Base-by-base conservation (phyloP, 2,888 invertebrate genomes). In the Lottia scabra region DNA sequence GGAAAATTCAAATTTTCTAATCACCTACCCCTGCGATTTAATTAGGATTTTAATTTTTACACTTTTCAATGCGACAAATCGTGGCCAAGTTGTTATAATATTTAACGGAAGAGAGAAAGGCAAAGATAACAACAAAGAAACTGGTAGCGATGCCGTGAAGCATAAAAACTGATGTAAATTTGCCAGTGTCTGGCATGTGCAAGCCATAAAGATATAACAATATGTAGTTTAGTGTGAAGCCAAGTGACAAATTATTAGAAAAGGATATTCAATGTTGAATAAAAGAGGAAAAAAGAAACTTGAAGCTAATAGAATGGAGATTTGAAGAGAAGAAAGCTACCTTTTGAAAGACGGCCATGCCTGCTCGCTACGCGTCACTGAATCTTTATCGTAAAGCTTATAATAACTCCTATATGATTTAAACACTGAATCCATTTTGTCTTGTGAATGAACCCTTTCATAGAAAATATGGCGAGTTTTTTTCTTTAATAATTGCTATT, bases 231-330 rank as follows among this genome's bases (percentile, higher is more conserved):
- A 23, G 56, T 56, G 56, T 56, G 56, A 56, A 56, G 56, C 56
- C 56, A 56, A 56, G 56, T 56, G 56, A 56, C 56, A 56, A 56
- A 56, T 56, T 56, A 56, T 56, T 23, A 56, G 56, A 56, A 56
- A 56, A 23, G 23, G 56, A 56, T 56, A 56, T 56, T 56, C 56
- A 56, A 56, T 56, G 23, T 56, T 56, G 56, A 56, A 56, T 56
- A 56, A 56, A 56, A 56, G 19, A 56, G 56, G 56, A 56, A 56
- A 56, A 56, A 56, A 56, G 56, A 56, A 56, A 56, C 56, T 56
- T 23, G 23, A 56, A 19, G 19, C 23, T 56, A 56, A 56, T 56
- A 56, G 56, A 56, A 56, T 56, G 56, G 23, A 23, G 23, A 56
- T 56, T 56, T 56, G 56, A 23, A 56, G 56, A 56, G 56, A 23